Base-by-base conservation (phyloP, 2,113 vertebrate genomes). In the Hyla sarda region DNA sequence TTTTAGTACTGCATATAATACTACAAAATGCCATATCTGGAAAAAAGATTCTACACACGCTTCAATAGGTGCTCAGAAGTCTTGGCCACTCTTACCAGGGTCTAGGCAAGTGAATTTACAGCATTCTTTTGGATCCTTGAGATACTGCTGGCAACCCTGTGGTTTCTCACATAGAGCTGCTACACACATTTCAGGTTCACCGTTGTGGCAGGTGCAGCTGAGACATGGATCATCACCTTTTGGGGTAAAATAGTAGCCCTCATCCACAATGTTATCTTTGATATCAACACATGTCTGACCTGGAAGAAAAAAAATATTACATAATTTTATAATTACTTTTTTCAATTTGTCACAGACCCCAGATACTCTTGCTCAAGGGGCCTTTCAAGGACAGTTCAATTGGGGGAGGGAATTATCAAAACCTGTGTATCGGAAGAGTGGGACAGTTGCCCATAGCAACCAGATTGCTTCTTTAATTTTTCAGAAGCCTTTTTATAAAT, bases 71-170 rank as follows among this genome's bases (percentile, higher is more conserved):
- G n/a, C n/a, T n/a, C n/a, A n/a, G n/a, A n/a, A n/a, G 10, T 21
- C 19, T 21, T 71, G 17, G 47, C 62, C 69, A 69, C 1, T 9
- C 90, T 92, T 92, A 98, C 97, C 98, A 92, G 96, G 96, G 90
- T 99, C 98, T 37, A 98, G 92, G 67, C 98, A 99, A 32, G 96
- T 98, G 88, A 99, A 99, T 88, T 97, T 99, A 96, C 98, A 99
- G 95, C 98, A 99, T 89, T 99, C 98, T 89, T 97, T 97, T 3
- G 98, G 98, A 88, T 99, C 98, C 89, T 98, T 99, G 21, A 95
- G 96, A 75, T 97, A 99, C 87, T 99, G 97, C 90, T 97, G 96
- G 84, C 98, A 99, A 5, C 96, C 96, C 91, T 99, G 98, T 0
- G 98, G 98, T 56, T 98, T 93, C 88, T 99, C 98, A 0, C 98